Evolutionary conservation across 2,797 vertebrate species (phyloP).

Genomic region (Catharus ustulatus): DNA sequence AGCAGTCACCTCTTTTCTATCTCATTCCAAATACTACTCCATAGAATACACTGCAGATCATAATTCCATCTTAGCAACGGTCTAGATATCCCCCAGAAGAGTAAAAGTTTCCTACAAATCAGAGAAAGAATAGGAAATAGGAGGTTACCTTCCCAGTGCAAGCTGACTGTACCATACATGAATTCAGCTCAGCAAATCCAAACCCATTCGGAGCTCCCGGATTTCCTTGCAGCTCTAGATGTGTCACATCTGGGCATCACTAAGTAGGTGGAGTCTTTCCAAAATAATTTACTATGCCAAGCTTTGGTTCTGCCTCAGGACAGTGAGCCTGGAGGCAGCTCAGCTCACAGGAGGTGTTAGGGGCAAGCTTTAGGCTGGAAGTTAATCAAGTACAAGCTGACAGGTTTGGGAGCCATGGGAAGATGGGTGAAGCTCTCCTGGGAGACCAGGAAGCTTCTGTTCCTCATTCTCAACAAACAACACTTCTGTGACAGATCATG

Average conservation of each 20-base stretch:
- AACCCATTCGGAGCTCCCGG: accelerated
- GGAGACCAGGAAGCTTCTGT: background rate
- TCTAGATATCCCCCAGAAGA: background rate
- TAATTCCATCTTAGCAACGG: background rate
- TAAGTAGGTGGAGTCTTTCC: background rate
- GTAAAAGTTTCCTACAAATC: background rate
- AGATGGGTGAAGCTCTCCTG: background rate
- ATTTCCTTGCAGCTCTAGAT: background rate
- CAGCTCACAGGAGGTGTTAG: background rate
- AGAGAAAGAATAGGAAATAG: background rate
- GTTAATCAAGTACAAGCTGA: background rate
- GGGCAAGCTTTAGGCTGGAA: background rate
- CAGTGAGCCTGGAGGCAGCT: background rate
- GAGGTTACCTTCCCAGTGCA: background rate
- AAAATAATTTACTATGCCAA: background rate
- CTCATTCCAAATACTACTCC: background rate
- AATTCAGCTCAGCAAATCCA: background rate
- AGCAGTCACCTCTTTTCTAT: background rate
- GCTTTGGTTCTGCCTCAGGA: background rate
- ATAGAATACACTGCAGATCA: background rate
- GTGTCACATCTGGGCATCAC: background rate
- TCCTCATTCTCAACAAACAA: background rate
- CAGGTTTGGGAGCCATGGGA: background rate
- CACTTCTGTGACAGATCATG: background rate
- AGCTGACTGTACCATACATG: background rate